Base-by-base conservation (phyloP, 2,888 invertebrate genomes). In the Rotaria socialis region DNA sequence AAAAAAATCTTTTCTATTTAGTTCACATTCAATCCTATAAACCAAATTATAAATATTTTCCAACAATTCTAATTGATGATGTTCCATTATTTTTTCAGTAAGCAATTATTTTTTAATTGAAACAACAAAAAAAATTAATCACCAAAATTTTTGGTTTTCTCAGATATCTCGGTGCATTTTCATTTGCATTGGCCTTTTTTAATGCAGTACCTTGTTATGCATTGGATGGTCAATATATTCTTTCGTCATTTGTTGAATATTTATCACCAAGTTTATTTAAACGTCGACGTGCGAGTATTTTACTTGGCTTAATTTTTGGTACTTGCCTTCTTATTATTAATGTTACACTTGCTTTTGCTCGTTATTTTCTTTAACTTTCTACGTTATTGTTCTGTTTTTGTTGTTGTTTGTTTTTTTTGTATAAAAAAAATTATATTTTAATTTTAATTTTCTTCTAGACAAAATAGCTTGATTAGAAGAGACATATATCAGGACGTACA, bases 161-260 rank as follows among this genome's bases (percentile, higher is more conserved):
- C 4, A 50, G 56, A 89, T 89, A 94, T 94, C 88, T 94, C 95
- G 88, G 95, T 95, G 91, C 91, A 47, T 88, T 91, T 85, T 97
- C 97, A 24, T 93, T 95, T 89, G 97, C 91, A 47, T 88, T 91
- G 85, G 97, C 97, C 24, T 92, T 97, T 88, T 92, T 97, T 52
- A 98, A 98, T 92, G 94, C 96, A 14, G 93, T 97, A 87, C 97
- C 97, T 0, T 96, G 96, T 91, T 95, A 95, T 90, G 95, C 94
- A 88, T 94, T 96, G 90, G 97, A 98, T 91, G 97, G 97, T 0
- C 95, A 97, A 90, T 94, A 95, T 91, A 96, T 97, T 89, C 93
- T 94, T 80, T 93, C 93, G 84, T 91, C 91, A 22, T 89, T 92
- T 84, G 89, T 92, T 16, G 91, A 91, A 80, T 75, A 75, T 47